phyloP scores from a whole-genome alignment of 2,113 vertebrate species.

The Cromileptes altivelis region DNA sequence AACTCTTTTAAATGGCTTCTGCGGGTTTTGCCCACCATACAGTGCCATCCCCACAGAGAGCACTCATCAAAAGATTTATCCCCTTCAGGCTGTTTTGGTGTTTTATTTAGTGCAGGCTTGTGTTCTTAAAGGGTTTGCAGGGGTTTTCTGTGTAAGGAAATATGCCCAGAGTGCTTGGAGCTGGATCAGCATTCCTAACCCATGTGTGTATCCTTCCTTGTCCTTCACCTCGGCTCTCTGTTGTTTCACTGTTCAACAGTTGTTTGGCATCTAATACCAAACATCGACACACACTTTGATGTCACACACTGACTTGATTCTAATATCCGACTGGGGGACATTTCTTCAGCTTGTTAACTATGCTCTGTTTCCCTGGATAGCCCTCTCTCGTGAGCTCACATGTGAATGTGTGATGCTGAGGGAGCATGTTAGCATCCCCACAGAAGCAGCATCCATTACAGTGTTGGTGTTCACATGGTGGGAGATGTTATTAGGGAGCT shows the following conservation, averaged over 20 bases:
- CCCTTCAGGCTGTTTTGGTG: conserved; percentile 45
- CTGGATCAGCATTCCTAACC: conserved; percentile 78
- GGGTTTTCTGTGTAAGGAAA: conserved; percentile 66
- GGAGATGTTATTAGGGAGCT: conserved; percentile 95
- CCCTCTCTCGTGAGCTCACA: conserved; percentile 57
- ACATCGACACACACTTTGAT: conserved; percentile 81
- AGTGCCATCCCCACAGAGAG: conserved; percentile 44
- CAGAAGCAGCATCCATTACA: conserved; percentile 76
- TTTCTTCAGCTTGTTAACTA: conserved; percentile 66
- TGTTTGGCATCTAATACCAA: conserved; percentile 81
- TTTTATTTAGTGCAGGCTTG: conserved; percentile 63
- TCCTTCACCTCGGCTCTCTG: conserved; percentile 81
- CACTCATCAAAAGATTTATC: conserved; percentile 52
- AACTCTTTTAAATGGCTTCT: conserved; percentile 45
- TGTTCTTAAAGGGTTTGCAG: conserved; percentile 52
- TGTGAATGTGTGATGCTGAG: conserved; percentile 71
- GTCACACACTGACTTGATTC: conserved; percentile 81
- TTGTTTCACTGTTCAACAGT: conserved; percentile 84
- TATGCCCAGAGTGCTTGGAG: conserved; percentile 66
- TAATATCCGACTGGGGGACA: conserved; percentile 77
- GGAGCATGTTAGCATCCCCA: conserved; percentile 62
- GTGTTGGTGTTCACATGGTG: conserved; percentile 90
- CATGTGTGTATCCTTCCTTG: conserved; percentile 79
- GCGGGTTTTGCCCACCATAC: conserved; percentile 46
- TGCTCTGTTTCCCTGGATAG: conserved; percentile 43